These are phyloP conservation scores for Forbesichthys agassizii DNA, from an alignment of 2,113 vertebrate genomes.

Conservation along the genomic window DNA sequence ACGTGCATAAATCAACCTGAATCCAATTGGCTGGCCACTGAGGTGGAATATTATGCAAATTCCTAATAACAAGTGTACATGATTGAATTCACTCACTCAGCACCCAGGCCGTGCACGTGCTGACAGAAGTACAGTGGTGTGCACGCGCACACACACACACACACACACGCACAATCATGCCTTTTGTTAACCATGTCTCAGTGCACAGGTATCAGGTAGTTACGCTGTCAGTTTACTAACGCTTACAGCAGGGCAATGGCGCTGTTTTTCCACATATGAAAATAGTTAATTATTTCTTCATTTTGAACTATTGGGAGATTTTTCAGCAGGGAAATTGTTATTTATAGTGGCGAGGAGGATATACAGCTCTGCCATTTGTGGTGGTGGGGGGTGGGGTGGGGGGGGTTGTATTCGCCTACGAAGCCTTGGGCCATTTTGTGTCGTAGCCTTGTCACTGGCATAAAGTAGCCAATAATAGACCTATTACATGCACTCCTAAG, in stretches of 20 bases:
- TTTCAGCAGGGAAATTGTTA: constrained; percentile 48
- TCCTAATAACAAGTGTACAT: constrained; percentile 68
- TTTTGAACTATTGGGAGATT: constrained; percentile 39
- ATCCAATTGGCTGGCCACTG: constrained; percentile 60
- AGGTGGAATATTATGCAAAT: constrained; percentile 72
- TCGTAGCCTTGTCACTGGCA: constrained; percentile 40
- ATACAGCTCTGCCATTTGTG: constrained; percentile 41
- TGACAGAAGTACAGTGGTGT: neutral
- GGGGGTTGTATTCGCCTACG: constrained; percentile 9
- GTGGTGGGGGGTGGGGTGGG: neutral
- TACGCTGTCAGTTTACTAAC: constrained; percentile 39
- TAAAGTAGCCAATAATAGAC: constrained; percentile 56
- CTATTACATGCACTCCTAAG: constrained; percentile 58
- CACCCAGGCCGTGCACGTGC: constrained; percentile 23
- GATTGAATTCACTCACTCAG: constrained; percentile 68
- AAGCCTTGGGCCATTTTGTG: constrained; percentile 43
- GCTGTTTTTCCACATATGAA: constrained; percentile 23
- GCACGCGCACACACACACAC: neutral
- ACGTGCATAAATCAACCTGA: constrained; percentile 51
- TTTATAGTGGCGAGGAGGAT: constrained; percentile 28
- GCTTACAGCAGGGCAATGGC: constrained; percentile 20
- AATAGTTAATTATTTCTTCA: constrained; percentile 48
- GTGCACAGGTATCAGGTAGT: constrained; percentile 35
- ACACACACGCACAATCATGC: constrained; percentile 5
- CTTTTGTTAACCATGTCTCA: constrained; percentile 43